Percentiles rank a stretch among this genome's conserved stretches.
These are phyloP conservation scores for Leiothrix lutea DNA, from an alignment of 2,113 vertebrate genomes.

Conservation along the genomic window DNA sequence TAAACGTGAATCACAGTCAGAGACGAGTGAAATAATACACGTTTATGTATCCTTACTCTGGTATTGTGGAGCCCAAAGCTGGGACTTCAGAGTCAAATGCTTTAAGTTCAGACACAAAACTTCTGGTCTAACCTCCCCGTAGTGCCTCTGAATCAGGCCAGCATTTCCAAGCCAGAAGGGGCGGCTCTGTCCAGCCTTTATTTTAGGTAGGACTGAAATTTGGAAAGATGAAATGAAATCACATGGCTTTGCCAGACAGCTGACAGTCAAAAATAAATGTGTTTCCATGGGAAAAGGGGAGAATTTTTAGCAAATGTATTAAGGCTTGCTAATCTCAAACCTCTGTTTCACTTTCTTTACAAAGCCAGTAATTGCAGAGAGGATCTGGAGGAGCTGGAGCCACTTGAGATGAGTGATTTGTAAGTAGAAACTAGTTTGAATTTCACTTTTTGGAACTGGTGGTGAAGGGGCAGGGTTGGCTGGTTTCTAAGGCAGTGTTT, in stretches of 20 bases:
- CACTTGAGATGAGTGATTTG: constrained; percentile 28
- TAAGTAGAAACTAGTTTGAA: constrained; percentile 1
- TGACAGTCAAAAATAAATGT: constrained; percentile 47
- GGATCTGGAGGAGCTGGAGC: constrained; percentile 35
- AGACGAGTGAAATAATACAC: not conserved
- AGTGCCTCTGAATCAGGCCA: not conserved
- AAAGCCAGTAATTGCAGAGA: constrained; percentile 48
- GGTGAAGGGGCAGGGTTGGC: not conserved
- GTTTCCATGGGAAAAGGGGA: constrained; percentile 27
- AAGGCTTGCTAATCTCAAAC: constrained; percentile 41
- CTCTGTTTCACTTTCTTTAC: constrained; percentile 19
- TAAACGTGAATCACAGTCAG: not conserved
- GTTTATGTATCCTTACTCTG: not conserved
- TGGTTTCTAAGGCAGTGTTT: constrained; percentile 40
- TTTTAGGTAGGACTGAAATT: constrained; percentile 25
- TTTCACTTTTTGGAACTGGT: constrained; percentile 23
- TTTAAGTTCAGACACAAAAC: not conserved
- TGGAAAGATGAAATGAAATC: constrained; percentile 29
- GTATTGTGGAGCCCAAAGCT: not conserved
- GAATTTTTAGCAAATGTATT: constrained; percentile 51
- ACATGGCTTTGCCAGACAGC: constrained; percentile 27
- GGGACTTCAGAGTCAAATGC: not conserved
- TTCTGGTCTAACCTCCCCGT: not conserved
- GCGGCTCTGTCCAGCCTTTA: not conserved
- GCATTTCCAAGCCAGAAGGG: not conserved